Conservation (phyloP, 2,113 vertebrate species). For the Rhinichthys klamathensis region DNA sequence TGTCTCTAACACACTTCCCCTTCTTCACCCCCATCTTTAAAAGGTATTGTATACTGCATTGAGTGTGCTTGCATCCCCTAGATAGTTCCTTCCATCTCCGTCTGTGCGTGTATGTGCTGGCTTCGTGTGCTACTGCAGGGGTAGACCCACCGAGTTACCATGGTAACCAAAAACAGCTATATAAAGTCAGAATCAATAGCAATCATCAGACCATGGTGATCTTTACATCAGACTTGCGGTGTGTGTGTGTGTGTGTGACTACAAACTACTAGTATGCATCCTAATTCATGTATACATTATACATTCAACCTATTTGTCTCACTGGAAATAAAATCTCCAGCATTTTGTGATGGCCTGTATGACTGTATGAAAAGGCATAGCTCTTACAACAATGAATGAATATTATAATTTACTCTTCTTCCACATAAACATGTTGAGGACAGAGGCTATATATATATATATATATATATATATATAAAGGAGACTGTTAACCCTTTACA, state of each 20-base stretch:
- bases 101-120: constrained; percentile 10
- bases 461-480: too few species aligned
- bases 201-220: constrained; percentile 38
- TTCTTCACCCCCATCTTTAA: constrained; percentile 15
- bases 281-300: constrained; percentile 6
- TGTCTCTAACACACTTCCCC: constrained; percentile 9
- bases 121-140: constrained; percentile 28
- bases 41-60: constrained; percentile 1
- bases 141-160: constrained; percentile 29
- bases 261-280: not conserved
- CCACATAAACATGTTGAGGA: too few species aligned
- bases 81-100: constrained; percentile 7
- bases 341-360: too few species aligned
- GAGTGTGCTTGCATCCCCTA: constrained; percentile 25
- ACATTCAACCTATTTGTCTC: not conserved
- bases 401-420: too few species aligned
- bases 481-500: too few species aligned
- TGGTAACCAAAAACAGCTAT: constrained; percentile 43
- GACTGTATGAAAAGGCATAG: too few species aligned
- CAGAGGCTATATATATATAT: too few species aligned
- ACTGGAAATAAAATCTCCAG: too few species aligned
- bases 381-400: too few species aligned
- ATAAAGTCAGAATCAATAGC: constrained; percentile 47
- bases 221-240: not conserved
- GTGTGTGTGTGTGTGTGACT: constrained; percentile 2